Evolutionary conservation across 2,888 invertebrate genomes (phyloP), one percentile per base, ranked within the genome.

Genomic region (Congeria kusceri): DNA sequence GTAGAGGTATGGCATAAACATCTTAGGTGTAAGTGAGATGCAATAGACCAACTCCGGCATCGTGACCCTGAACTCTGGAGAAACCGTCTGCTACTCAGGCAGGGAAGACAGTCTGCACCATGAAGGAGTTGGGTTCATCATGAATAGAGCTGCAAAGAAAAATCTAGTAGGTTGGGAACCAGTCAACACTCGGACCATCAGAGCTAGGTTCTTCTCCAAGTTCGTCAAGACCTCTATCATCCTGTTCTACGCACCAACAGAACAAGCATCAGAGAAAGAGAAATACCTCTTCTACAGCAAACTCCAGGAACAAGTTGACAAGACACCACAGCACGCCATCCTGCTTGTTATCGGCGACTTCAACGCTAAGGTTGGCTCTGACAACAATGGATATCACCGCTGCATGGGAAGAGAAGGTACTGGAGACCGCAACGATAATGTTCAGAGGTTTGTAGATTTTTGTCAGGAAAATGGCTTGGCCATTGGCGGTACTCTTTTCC

Each of bases 11-110:
- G n/a, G n/a, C n/a, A n/a, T n/a, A n/a, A n/a, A n/a, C n/a, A n/a
- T n/a, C n/a, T 32, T 80, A 20, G 71, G 68, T 27, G 47, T 80
- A 57, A 61, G 61, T 62, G 75, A 79, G 44, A 56, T 56, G 15
- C 63, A 70, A 67, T 74, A 67, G 74, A 71, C 58, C 27, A 57
- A 58, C 28, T 76, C 39, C 29, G 62, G 70, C 23, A 66, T 32
- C 44, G 32, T 39, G 9, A 66, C 13, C 56, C 25, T 29, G n/a
- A 58, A 3, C 44, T 56, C 66, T 15, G 67, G 67, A 46, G 47
- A 77, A 27, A 64, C 63, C 11, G 47, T 72, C 20, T n/a, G 59
- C 4, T 77, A 63, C 20, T 72, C 72, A 15, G 67, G 71, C 15
- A 66, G 67, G 23, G 46, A 56, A 27, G 68, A 77, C 47, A 27